Evolutionary conservation across 2,797 vertebrate genomes (phyloP).

Genomic region (Danio albolineatus): DNA sequence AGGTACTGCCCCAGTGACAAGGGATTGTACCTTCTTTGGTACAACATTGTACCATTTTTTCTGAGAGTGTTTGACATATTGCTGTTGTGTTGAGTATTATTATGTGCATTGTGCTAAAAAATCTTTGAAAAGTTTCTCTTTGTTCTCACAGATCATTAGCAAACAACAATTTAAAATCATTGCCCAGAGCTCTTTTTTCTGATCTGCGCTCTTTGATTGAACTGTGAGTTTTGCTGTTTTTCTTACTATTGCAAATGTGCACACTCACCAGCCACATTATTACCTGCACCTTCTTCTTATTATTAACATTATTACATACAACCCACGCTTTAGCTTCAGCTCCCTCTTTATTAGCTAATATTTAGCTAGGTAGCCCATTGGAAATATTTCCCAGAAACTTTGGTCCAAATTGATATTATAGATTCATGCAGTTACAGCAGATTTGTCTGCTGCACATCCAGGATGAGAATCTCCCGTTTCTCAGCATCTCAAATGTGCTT

Average conservation of each 20-base stretch:
- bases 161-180: slow-evolving; percentile 91
- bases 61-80: too few relatives aligned
- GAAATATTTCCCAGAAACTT: too few relatives aligned
- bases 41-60: too few relatives aligned
- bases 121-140: not conserved
- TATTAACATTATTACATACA: not conserved
- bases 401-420: too few relatives aligned
- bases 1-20: too few relatives aligned
- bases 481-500: too few relatives aligned
- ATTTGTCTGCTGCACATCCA: too few relatives aligned
- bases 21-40: too few relatives aligned
- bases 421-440: too few relatives aligned
- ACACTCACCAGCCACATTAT: not conserved
- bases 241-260: not conserved
- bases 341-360: too few relatives aligned
- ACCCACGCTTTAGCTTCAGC: not conserved
- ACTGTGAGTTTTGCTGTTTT: slow-evolving; percentile 85
- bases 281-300: not conserved
- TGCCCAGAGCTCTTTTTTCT: slow-evolving; percentile 92
- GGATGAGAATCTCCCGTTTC: too few relatives aligned
- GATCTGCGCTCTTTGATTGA: slow-evolving; percentile 96
- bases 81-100: not conserved
- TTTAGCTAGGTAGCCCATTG: too few relatives aligned
- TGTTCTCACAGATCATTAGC: slow-evolving; percentile 87
- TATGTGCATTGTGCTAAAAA: not conserved